These are phyloP conservation scores for Mnemiopsis leidyi DNA, from an alignment of 37 sponge, comb jelly and placozoan species.

Conservation along the genomic window DNA sequence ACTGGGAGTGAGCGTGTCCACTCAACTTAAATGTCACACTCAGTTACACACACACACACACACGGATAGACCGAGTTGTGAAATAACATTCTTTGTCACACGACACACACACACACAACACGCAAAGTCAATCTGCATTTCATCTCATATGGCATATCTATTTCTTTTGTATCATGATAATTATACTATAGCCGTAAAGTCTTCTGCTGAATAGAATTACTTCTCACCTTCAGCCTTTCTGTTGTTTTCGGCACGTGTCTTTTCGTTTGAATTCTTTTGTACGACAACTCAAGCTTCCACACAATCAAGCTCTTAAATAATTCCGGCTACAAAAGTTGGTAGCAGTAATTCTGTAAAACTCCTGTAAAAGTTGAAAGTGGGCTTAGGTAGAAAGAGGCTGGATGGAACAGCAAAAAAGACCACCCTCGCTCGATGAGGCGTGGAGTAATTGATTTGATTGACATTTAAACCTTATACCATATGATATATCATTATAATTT, in stretches of 20 bases:
- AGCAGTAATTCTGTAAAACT: too few species aligned
- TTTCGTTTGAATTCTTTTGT: background rate
- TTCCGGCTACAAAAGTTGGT: too few species aligned
- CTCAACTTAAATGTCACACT: background rate
- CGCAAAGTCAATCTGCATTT: background rate
- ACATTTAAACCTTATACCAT: background rate
- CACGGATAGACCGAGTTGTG: too few species aligned
- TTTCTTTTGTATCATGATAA: background rate
- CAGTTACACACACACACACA: background rate
- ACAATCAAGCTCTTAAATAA: background rate
- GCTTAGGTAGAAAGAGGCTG: background rate
- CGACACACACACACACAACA: background rate
- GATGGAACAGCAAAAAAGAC: background rate
- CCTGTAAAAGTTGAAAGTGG: too few species aligned
- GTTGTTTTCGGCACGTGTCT: background rate
- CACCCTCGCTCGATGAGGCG: background rate
- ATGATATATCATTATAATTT: background rate
- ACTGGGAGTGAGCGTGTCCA: background rate
- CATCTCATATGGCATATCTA: background rate
- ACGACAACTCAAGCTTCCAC: background rate
- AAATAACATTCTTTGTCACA: too few species aligned
- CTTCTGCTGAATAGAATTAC: background rate
- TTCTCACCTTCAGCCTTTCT: background rate
- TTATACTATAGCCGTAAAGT: background rate
- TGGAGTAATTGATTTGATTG: constrained; percentile 42